phyloP scores from a whole-genome alignment of 1,140 invertebrate genomes.

The Caerostris darwini region DNA sequence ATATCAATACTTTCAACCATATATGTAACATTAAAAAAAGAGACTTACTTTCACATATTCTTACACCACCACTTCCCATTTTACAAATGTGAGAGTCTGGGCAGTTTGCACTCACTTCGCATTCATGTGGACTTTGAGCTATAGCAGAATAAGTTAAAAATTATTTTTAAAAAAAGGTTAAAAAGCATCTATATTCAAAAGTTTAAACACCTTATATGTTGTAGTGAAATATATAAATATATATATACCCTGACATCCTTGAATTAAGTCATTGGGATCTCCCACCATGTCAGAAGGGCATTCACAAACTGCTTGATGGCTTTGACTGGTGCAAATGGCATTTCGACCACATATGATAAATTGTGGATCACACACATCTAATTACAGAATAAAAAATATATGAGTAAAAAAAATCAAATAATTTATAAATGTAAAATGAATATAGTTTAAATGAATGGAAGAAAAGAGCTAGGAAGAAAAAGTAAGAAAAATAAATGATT shows the following conservation, averaged over 20 bases:
- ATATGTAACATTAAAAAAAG: neutral
- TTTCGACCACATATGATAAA: conserved; percentile 79
- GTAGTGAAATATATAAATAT: neutral
- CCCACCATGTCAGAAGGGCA: conserved; percentile 80
- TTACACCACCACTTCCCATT: conserved; percentile 45
- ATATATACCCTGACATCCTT: conserved; percentile 79
- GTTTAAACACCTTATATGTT: too few relatives aligned
- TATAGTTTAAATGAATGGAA: neutral
- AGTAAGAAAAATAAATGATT: too few relatives aligned
- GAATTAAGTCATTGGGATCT: conserved; percentile 79
- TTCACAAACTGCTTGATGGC: conserved; percentile 80
- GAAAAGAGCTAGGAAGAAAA: neutral
- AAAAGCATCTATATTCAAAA: neutral
- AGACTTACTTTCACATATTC: conserved; percentile 74
- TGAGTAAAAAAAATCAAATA: neutral
- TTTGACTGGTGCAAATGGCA: conserved; percentile 79
- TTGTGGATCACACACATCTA: conserved; percentile 77
- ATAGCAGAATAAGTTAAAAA: neutral
- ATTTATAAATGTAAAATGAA: neutral
- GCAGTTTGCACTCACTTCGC: conserved; percentile 88
- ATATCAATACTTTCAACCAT: neutral
- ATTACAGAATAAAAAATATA: neutral
- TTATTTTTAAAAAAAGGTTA: neutral
- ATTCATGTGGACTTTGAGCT: conserved; percentile 81
- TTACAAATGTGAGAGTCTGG: conserved; percentile 83